Evolutionary conservation across 2,888 invertebrate species (phyloP).

Genomic region (Eupithecia vulgata): DNA sequence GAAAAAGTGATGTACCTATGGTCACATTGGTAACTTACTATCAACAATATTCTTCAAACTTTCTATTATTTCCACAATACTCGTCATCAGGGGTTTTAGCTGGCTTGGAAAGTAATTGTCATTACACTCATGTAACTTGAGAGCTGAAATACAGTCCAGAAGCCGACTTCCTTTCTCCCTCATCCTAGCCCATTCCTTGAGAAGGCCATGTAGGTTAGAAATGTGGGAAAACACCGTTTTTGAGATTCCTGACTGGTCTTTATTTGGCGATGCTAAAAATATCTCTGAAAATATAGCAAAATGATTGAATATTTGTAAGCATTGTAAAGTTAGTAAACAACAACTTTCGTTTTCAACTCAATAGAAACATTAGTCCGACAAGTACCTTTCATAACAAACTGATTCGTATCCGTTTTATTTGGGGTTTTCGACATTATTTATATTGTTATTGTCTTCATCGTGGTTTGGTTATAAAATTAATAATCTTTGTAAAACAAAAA

Average conservation of each 20-base stretch:
- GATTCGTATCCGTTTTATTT: constrained; percentile 47
- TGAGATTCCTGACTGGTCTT: constrained; percentile 66
- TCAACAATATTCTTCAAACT: constrained; percentile 62
- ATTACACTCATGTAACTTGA: constrained; percentile 69
- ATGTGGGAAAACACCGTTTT: constrained; percentile 73
- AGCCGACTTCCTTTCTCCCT: constrained; percentile 66
- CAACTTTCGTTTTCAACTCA: background rate
- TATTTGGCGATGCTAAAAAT: constrained; percentile 65
- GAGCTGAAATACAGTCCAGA: constrained; percentile 60
- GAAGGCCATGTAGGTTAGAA: constrained; percentile 61
- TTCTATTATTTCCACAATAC: constrained; percentile 59
- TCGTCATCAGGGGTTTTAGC: constrained; percentile 60
- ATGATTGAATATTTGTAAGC: background rate
- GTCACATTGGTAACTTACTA: constrained; percentile 51
- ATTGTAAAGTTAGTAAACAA: background rate
- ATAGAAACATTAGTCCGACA: background rate
- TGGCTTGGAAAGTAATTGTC: constrained; percentile 69
- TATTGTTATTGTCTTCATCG: too few species aligned
- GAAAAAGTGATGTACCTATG: background rate
- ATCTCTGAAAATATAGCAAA: constrained; percentile 65
- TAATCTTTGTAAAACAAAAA: too few species aligned
- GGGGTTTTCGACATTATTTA: constrained; percentile 68
- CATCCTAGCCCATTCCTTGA: constrained; percentile 67
- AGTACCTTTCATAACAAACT: constrained; percentile 64
- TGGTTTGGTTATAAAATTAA: too few species aligned